Evolutionary conservation across 2,797 vertebrate genomes (phyloP), one percentile per base, ranked within the genome.

Genomic region (Sebastes trivittatus): DNA sequence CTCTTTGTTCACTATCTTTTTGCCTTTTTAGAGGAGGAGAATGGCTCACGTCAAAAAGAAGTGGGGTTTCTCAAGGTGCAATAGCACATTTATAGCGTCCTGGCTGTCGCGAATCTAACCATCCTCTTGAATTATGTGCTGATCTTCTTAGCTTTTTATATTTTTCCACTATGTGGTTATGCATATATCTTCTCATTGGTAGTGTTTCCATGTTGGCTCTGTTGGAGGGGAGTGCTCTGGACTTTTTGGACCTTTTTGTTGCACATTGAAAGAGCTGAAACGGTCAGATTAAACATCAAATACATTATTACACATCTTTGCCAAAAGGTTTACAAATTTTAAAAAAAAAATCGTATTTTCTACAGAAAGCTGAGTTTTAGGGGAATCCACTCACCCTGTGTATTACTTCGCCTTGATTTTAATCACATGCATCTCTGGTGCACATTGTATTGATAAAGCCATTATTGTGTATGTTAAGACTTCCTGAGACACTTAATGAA

Each of bases 161-260:
- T 78, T 71, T 83, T 81, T 83, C 64, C 77, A 74, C 38, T 67
- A 20, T 60, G 55, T 77, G 77, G 78, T 82, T 67, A 14, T 63
- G 30, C 77, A 54, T 56, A 72, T 49, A 42, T 72, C 69, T 72
- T 83, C 55, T 88, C 72, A 79, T 85, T 63, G 73, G 82, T 82
- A 75, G 85, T 79, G 82, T 91, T 82, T 83, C 71, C 64, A 55
- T 88, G 79, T 18, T 14, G 55, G 38, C 69, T 64, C 49, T 69
- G 54, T 73, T 76, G 78, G 2, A 32, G 8, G 42, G 55, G 62
- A 68, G 42, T 76, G 52, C 54, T 72, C 38, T 8, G 58, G 65
- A 85, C 67, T 49, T 61, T 74, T 76, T 70, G 63, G 63, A 81
- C 66, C 72, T 63, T 81, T 75, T 56, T 25, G 32, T 78, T 78